Percentiles rank a stretch among this genome's conserved stretches.
Conservation (phyloP, 2,888 invertebrate genomes). For the Toxonevra muliebris region DNA sequence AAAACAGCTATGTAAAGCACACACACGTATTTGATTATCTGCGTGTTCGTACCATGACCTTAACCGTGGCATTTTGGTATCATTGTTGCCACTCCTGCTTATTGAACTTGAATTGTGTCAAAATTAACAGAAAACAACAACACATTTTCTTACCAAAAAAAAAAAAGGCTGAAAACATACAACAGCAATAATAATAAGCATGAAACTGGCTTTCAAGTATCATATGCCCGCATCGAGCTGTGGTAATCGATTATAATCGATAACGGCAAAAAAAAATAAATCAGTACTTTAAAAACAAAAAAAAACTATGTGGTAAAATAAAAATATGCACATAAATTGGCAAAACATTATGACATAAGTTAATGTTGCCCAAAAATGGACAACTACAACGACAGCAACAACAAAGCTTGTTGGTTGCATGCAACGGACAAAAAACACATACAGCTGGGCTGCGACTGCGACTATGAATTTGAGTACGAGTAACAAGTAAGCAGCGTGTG, state of each 20-base stretch:
- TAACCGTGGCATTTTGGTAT: neutral
- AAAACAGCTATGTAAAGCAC: neutral
- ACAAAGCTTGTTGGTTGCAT: no score
- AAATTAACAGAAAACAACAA: neutral
- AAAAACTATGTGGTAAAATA: no score
- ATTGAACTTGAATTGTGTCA: constrained; percentile 18
- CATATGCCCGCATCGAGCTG: neutral
- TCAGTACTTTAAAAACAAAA: no score
- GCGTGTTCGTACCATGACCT: constrained; percentile 2
- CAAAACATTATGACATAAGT: no score
- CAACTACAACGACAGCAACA: no score
- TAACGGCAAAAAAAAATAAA: constrained; percentile 12
- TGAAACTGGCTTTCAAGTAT: neutral
- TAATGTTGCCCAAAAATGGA: no score
- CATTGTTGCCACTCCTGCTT: neutral
- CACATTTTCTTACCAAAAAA: neutral
- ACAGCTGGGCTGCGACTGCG: no score
- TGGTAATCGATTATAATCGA: neutral
- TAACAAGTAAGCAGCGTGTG: no score
- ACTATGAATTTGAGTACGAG: no score
- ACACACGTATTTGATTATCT: neutral
- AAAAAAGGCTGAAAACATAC: neutral
- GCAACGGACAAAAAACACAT: no score
- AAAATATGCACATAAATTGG: no score
- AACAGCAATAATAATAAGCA: neutral